A percentile compares a stretch with the other conserved stretches of the same genome.
These are phyloP conservation scores for Ellobius talpinus DNA, from an alignment of 2,113 vertebrate genomes.

Conservation along the genomic window DNA sequence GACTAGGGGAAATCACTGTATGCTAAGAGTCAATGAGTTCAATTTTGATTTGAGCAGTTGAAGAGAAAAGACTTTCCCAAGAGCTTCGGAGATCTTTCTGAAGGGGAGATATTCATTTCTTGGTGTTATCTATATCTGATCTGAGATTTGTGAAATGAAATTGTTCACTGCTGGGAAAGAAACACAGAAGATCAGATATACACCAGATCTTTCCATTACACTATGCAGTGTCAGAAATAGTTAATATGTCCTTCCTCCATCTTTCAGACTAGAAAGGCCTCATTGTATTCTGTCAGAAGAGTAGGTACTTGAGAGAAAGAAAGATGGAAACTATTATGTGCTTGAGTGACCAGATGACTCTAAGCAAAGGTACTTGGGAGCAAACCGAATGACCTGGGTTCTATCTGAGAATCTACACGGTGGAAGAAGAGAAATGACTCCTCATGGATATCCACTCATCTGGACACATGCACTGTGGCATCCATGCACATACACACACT, in stretches of 20 bases:
- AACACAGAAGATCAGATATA: not conserved
- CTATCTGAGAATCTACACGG: not conserved
- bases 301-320: not conserved
- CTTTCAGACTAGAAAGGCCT: not conserved
- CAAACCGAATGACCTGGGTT: not conserved
- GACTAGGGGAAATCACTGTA: not conserved
- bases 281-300: not conserved
- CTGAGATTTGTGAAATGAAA: not conserved
- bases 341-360: not conserved
- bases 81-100: not conserved
- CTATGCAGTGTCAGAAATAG: not conserved
- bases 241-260: too few relatives aligned
- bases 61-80: not conserved
- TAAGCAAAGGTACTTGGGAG: not conserved
- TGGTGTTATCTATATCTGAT: not conserved
- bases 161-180: not conserved
- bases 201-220: not conserved
- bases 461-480: not conserved
- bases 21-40: not conserved
- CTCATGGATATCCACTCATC: not conserved
- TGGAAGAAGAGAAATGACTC: not conserved
- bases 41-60: not conserved
- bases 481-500: rapidly evolving
- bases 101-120: not conserved
- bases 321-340: not conserved